Evolutionary conservation across 2,113 vertebrate species (phyloP), one percentile per base, ranked within the genome.

Genomic region (Pelodiscus sinensis): DNA sequence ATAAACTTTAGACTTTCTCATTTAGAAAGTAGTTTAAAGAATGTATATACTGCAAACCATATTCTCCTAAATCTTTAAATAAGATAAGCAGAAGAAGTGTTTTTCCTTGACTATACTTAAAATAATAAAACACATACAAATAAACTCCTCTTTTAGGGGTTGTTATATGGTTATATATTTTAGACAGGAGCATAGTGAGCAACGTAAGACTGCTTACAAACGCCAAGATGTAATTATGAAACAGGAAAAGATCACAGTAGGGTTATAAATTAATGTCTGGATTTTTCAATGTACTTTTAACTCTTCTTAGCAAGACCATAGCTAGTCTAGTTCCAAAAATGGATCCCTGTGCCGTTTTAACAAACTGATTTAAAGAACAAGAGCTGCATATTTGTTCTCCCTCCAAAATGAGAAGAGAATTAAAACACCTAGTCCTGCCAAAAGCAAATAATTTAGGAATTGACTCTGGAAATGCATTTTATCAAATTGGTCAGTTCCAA

Each of bases 401-500:
- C 90, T 35, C 35, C 86, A 27, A 90, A 90, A 50, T 54, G 92
- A 91, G 81, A 27, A 84, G 77, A 22, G 71, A 93, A 58, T 35
- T n/a, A 58, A 58, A 91, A 5, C 18, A 82, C 75, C 71, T 88
- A 88, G 57, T 18, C 79, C 35, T 92, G 81, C 24, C 77, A 81
- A 81, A 82, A 86, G 58, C 50, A 91, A 95, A 56, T 81, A 52
- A 91, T 91, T 82, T 92, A 84, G 82, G 77, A 94, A 92, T 15
- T 82, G 73, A 88, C 89, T 93, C 82, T 65, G 95, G 73, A 94
- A 94, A 93, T 50, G 92, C 12, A 73, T 95, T 94, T 93, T 95
- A 44, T 94, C 84, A 90, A 89, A 84, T 56, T 91, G 86, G 92
- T 77, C 94, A 96, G 95, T 95, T 95, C 92, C 86, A 90, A 57